A percentile compares a stretch with the other conserved stretches of the same genome.
Evolutionary conservation across 35 echinoderm and acorn worm genomes (phyloP).

Genomic region (Chiridota heheva): DNA sequence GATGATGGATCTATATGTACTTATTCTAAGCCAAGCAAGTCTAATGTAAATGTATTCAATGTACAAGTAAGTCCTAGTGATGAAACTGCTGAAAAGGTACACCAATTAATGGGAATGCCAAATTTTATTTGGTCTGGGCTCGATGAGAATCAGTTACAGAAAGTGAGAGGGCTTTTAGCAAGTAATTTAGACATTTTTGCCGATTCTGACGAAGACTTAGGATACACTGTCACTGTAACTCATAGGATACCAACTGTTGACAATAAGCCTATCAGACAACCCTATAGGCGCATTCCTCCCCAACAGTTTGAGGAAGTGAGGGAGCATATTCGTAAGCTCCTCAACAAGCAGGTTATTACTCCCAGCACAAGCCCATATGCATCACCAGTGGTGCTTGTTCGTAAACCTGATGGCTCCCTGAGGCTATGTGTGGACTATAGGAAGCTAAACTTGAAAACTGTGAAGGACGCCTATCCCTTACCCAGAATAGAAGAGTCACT

Average conservation of each 20-base stretch:
- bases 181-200: slow-evolving; percentile 51
- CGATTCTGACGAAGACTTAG: slow-evolving; percentile 36
- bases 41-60: too few relatives aligned
- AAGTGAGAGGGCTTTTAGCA: not conserved
- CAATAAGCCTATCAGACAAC: slow-evolving; percentile 39
- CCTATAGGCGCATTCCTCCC: slow-evolving; percentile 48
- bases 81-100: not conserved
- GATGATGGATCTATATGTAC: too few relatives aligned
- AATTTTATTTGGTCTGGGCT: not conserved
- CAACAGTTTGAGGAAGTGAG: slow-evolving; percentile 31
- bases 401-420: slow-evolving; percentile 45
- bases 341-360: slow-evolving; percentile 12
- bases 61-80: too few relatives aligned
- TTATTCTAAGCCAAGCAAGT: too few relatives aligned
- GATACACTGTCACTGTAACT: not conserved
- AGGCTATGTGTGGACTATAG: slow-evolving; percentile 67
- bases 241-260: slow-evolving; percentile 43
- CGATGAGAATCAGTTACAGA: not conserved
- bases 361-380: slow-evolving; percentile 36
- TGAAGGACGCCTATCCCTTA: slow-evolving; percentile 43
- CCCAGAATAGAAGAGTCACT: slow-evolving; percentile 64
- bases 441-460: slow-evolving; percentile 43
- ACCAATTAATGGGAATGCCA: too few relatives aligned
- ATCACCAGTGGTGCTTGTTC: slow-evolving; percentile 40
- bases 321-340: slow-evolving; percentile 42